These are phyloP conservation scores for Flexamia atlantica DNA, from an alignment of 2,888 invertebrate species.

Conservation along the genomic window DNA sequence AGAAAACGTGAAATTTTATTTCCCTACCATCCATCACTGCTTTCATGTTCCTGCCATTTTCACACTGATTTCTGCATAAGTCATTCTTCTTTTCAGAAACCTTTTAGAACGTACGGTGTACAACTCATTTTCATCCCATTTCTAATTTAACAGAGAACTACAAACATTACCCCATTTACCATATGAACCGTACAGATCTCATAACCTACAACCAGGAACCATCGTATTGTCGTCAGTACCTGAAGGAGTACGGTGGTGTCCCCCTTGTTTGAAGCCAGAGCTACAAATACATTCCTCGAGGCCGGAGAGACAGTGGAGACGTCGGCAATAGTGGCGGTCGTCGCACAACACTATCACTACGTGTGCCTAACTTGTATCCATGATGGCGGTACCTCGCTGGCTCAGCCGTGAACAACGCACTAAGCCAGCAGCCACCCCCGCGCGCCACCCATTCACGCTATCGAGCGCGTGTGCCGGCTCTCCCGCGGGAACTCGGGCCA, in stretches of 20 bases:
- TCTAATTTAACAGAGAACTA: no score
- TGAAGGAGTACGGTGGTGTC: conserved; percentile 61
- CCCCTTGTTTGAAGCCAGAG: conserved; percentile 60
- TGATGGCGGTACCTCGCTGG: conserved; percentile 47
- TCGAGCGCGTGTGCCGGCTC: conserved; percentile 57
- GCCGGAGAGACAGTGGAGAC: conserved; percentile 2
- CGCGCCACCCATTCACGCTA: conserved; percentile 54
- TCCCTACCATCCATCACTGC: no score
- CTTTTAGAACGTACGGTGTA: no score
- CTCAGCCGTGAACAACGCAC: conserved; percentile 51
- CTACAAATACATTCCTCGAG: conserved; percentile 51
- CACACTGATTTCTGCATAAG: no score
- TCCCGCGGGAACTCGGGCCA: conserved; percentile 56
- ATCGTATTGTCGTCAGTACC: conserved; percentile 4
- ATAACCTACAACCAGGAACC: background rate
- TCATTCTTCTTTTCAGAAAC: no score
- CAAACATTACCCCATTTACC: background rate
- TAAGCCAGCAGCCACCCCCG: conserved; percentile 45
- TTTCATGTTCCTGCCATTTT: no score
- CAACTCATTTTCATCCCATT: no score
- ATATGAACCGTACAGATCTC: background rate
- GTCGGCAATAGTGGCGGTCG: no score
- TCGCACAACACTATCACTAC: conserved; percentile 30
- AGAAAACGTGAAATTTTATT: no score
- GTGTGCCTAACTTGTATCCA: conserved; percentile 7